phyloP scores from a whole-genome alignment of 2,113 vertebrate species.

The Bothrops jararaca region DNA sequence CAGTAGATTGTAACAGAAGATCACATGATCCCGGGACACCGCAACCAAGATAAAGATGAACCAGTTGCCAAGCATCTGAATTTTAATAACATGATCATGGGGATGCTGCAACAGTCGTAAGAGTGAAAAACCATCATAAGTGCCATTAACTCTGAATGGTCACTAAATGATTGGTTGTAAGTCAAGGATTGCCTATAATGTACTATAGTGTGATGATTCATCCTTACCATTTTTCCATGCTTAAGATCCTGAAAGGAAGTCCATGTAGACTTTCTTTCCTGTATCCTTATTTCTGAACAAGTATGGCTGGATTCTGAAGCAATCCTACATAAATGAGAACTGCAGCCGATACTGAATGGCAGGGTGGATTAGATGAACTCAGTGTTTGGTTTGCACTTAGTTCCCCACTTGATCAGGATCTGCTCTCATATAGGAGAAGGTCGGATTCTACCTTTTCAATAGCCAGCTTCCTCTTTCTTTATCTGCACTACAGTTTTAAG shows the following conservation, averaged over 20 bases:
- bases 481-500: not conserved
- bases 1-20: no score
- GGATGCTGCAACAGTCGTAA: no score
- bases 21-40: no score
- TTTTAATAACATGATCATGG: no score
- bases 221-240: not conserved
- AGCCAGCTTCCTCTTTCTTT: not conserved
- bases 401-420: not conserved
- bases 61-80: no score
- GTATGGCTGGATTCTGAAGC: not conserved
- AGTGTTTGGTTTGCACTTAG: not conserved
- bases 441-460: not conserved
- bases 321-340: not conserved
- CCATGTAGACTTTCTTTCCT: not conserved
- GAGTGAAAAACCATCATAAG: no score
- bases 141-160: not conserved
- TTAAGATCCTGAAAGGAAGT: not conserved
- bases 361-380: not conserved
- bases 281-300: not conserved
- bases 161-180: not conserved
- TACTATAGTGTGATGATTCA: not conserved
- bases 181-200: not conserved
- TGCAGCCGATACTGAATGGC: not conserved
- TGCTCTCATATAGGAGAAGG: not conserved
- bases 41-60: no score